phyloP scores from a whole-genome alignment of 2,113 vertebrate species.

The Boleophthalmus pectinirostris region DNA sequence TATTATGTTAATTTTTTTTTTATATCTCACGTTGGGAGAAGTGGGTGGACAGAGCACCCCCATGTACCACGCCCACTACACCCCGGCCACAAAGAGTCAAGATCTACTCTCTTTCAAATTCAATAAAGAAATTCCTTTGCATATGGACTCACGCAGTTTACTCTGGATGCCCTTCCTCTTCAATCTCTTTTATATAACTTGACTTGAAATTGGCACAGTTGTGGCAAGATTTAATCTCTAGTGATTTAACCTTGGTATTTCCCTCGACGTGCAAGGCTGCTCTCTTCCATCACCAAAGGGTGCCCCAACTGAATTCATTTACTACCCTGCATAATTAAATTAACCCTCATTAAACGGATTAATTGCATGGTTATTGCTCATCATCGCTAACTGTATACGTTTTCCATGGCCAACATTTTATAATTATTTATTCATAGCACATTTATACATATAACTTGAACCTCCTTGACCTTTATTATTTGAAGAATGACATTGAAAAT shows the following conservation, averaged over 20 bases:
- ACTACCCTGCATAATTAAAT: background rate
- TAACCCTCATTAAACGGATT: background rate
- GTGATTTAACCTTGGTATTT: background rate
- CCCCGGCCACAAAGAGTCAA: no score
- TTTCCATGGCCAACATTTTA: background rate
- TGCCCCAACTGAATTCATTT: background rate
- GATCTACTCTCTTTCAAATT: no score
- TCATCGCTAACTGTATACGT: background rate
- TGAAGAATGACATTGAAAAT: slow-evolving; percentile 25
- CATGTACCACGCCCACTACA: no score
- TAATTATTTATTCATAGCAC: background rate
- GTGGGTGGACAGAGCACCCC: no score
- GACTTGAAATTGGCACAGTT: background rate
- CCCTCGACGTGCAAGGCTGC: background rate
- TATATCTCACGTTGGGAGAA: no score
- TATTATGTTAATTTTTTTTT: no score
- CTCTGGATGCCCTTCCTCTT: background rate
- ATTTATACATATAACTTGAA: slow-evolving; percentile 4
- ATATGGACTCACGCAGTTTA: background rate
- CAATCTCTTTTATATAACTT: background rate
- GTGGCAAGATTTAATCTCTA: background rate
- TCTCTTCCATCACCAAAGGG: background rate
- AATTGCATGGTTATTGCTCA: background rate
- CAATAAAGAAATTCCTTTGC: background rate
- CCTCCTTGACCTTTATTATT: slow-evolving; percentile 10